Conservation (phyloP, 2,113 vertebrate genomes). For the Semicossyphus pulcher region DNA sequence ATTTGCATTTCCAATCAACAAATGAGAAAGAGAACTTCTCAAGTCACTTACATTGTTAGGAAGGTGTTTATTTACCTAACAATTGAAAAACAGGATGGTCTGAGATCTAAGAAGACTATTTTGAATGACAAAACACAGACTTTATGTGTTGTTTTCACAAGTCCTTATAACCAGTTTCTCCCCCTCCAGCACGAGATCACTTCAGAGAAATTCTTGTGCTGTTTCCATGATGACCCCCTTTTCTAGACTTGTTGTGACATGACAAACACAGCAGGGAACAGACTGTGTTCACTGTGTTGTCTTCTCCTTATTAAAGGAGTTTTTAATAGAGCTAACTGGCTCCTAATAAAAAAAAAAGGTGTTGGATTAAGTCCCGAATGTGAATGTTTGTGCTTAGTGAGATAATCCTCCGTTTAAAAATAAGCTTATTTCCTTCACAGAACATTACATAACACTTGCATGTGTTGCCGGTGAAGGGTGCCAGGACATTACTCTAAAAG, state of each 20-base stretch:
- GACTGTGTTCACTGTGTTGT: neutral
- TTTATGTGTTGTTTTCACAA: neutral
- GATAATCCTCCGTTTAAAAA: neutral
- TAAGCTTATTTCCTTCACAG: neutral
- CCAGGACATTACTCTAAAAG: constrained; percentile 21
- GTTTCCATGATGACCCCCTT: neutral
- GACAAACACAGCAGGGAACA: neutral
- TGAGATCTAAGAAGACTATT: no score
- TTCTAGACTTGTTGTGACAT: neutral
- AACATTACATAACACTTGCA: constrained; percentile 31
- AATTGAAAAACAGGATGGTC: no score
- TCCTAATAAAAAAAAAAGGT: neutral
- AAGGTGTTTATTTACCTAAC: no score
- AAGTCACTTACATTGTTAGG: neutral
- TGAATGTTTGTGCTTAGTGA: neutral
- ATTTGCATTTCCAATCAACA: neutral
- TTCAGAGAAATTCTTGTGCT: neutral
- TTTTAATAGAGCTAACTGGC: neutral
- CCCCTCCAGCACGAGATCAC: neutral
- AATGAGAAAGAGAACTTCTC: neutral
- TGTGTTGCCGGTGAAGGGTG: neutral
- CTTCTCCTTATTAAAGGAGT: neutral
- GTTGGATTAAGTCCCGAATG: neutral
- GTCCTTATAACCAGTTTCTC: neutral
- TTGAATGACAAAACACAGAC: neutral